Evolutionary conservation across 1,140 invertebrate species (phyloP), one percentile per base, ranked within the genome.

Genomic region (Conopomorpha cramerella): DNA sequence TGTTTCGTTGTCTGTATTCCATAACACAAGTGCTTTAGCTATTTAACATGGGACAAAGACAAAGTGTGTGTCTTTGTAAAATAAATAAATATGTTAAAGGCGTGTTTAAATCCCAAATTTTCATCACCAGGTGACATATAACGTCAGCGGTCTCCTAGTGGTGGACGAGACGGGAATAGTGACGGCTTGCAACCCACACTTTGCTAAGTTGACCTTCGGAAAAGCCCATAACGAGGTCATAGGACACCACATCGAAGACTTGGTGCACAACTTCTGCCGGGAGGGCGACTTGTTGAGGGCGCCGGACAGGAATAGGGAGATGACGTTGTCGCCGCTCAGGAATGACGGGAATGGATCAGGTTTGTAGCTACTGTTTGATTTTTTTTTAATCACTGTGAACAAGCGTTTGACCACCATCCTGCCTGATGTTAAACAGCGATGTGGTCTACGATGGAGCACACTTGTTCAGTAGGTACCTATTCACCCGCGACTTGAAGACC

Each of bases 111-210:
- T 16, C 38, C 8, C 29, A 15, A 17, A 36, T 29, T 16, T 31
- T 28, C 3, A 23, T 19, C 2, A 12, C 8, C 41, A 79, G 77
- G 73, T 87, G 4, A 87, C 85, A 45, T 82, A 82, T 43, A 87
- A 86, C 49, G 83, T 88, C 30, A 86, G 84, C 54, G 86, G 86
- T 8, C 59, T 88, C n/a, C 77, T 88, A 12, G 84, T 86, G 8
- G 73, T 87, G 1, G 78, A 82, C 36, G 82, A 84, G 7, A 64
- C 77, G 39, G 84, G 82, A 3, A 72, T 74, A n/a, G 83, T 88
- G 34, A 80, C 83, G 10, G 83, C 82, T 8, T 84, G 84, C 41
- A 88, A 88, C 55, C 81, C 85, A 44, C 84, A 85, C 50, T 87
- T 88, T 49, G 79, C 84, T 0, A 79, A 81, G 51, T 58, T 87